phyloP scores from a whole-genome alignment of 2,797 vertebrate species.

The Argyrosomus regius region DNA sequence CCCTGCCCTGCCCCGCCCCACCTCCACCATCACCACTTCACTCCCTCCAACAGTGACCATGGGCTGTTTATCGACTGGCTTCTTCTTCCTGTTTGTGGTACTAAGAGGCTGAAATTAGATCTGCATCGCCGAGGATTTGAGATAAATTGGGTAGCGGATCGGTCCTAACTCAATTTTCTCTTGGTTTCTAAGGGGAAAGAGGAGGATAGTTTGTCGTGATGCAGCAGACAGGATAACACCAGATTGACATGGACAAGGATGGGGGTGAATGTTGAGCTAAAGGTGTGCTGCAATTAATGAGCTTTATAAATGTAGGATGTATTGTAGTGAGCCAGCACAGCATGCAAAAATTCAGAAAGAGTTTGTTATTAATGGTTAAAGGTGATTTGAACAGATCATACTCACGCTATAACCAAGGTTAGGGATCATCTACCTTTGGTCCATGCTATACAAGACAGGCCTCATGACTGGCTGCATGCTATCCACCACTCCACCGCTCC shows the following conservation, averaged over 20 bases:
- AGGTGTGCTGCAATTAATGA: slow-evolving; percentile 14
- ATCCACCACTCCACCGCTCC: slow-evolving; percentile 28
- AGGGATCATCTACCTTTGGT: background rate
- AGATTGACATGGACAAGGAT: slow-evolving; percentile 30
- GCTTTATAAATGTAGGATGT: slow-evolving; percentile 1
- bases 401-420: background rate
- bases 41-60: slow-evolving; percentile 63
- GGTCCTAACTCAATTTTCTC: slow-evolving; percentile 76
- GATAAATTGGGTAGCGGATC: slow-evolving; percentile 82
- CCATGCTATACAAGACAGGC: background rate
- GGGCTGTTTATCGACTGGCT: slow-evolving; percentile 79
- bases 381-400: background rate
- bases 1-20: background rate
- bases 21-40: slow-evolving; percentile 41
- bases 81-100: slow-evolving; percentile 82
- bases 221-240: slow-evolving; percentile 56
- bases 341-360: background rate
- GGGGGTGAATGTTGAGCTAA: slow-evolving; percentile 23
- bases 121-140: slow-evolving; percentile 80
- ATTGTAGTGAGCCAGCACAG: background rate
- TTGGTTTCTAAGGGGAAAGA: slow-evolving; percentile 57
- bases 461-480: slow-evolving; percentile 21
- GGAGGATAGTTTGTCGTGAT: slow-evolving; percentile 41
- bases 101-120: slow-evolving; percentile 85
- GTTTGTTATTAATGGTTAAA: background rate